Evolutionary conservation across 2,113 vertebrate genomes (phyloP), one percentile per base, ranked within the genome.

Genomic region (Reinhardtius hippoglossoides): DNA sequence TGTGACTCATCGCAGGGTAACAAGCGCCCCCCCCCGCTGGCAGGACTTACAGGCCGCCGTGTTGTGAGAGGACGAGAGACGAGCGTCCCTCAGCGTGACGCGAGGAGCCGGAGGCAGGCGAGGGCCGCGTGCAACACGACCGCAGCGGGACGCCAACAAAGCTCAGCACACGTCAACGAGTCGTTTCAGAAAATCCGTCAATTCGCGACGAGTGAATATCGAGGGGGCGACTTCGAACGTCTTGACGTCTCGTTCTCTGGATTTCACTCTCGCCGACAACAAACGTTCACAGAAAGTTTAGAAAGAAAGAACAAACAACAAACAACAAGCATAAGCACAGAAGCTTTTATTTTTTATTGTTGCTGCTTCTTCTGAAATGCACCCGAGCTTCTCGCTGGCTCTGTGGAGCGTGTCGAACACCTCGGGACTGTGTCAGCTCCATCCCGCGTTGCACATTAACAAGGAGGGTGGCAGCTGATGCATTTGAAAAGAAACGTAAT

Each of bases 401-500:
- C 57, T 78, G 74, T 69, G 27, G 75, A 75, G 76, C 71, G 55
- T 67, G 80, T 71, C n/a, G 10, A 83, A 84, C 84, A 76, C 72
- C 79, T 81, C 63, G 10, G 40, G 66, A 55, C 70, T 59, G 79
- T 76, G 24, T 73, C 81, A 74, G 82, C 78, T 74, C 74, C 48
- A 69, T 54, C 74, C 54, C 57, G 24, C 40, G 42, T 70, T 62
- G 80, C 82, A 74, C 82, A 87, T 89, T 75, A 90, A 83, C 79
- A 83, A 70, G 81, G 77, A 35, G 67, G 70, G 85, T 69, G 87
- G 81, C 83, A 80, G 81, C 88, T 85, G 82, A 88, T 83, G 82
- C 76, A 81, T 91, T 89, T 79, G 78, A 82, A 88, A 87, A 74
- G 57, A 82, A 84, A 87, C 60, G 79, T 86, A 89, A 90, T 87